phyloP scores from a whole-genome alignment of 2,888 invertebrate genomes.

The Baccha elongata region DNA sequence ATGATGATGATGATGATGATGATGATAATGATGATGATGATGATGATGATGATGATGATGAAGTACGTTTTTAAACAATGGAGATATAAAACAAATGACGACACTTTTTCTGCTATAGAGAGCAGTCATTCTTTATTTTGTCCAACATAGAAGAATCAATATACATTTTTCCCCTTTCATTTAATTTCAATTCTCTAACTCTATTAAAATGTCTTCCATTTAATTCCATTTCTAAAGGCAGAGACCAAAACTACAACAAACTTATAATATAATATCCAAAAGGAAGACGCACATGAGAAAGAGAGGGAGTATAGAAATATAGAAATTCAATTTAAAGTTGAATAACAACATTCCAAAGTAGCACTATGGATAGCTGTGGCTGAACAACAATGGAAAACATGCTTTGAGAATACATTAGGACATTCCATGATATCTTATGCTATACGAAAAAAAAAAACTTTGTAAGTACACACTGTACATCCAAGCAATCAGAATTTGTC shows the following conservation, averaged over 20 bases:
- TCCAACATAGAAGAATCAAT: too few relatives aligned
- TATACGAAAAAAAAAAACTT: background rate
- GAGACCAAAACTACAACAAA: conserved; percentile 14
- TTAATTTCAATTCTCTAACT: too few relatives aligned
- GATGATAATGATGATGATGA: too few relatives aligned
- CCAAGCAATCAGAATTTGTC: conserved; percentile 12
- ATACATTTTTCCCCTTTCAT: too few relatives aligned
- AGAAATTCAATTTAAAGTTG: conserved; percentile 72
- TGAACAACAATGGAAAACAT: conserved; percentile 34
- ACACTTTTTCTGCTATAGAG: too few relatives aligned
- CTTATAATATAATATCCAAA: too few relatives aligned
- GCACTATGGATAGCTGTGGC: conserved; percentile 16
- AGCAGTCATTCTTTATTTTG: too few relatives aligned
- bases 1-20: too few relatives aligned
- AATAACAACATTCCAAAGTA: conserved; percentile 65
- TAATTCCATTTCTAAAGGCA: conserved; percentile 57
- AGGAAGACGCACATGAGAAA: background rate
- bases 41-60: too few relatives aligned
- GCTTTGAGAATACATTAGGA: conserved; percentile 6
- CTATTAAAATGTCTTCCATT: conserved; percentile 52
- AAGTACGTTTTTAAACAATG: too few relatives aligned
- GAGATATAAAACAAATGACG: too few relatives aligned
- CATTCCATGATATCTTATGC: conserved; percentile 15
- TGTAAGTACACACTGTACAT: background rate
- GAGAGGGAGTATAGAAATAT: too few relatives aligned